phyloP scores from a whole-genome alignment of 2,797 vertebrate species.

The Oreochromis grahami region DNA sequence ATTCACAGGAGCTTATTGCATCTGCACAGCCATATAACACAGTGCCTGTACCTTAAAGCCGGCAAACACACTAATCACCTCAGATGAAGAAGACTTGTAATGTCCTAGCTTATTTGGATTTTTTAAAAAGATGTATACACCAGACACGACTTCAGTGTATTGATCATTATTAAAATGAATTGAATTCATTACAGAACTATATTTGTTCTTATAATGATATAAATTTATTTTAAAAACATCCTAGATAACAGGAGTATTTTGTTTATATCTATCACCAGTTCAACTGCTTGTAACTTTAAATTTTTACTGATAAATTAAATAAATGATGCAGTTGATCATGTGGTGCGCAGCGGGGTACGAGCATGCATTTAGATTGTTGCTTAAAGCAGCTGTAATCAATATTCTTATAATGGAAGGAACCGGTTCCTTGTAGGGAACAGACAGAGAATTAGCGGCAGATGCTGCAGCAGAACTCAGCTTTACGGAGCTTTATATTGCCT shows the following conservation, averaged over 20 bases:
- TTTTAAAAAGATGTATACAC: fast-evolving
- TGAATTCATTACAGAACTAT: neutral
- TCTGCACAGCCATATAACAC: neutral
- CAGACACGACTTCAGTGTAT: neutral
- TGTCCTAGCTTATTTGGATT: neutral
- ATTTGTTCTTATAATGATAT: neutral
- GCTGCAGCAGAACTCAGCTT: neutral
- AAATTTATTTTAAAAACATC: neutral
- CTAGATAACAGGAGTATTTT: neutral
- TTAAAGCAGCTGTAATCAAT: neutral
- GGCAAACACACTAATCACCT: slow-evolving; percentile 14
- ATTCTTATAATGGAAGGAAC: neutral
- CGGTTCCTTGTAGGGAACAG: neutral
- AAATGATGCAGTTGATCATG: neutral
- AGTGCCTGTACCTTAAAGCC: neutral
- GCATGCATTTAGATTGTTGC: neutral
- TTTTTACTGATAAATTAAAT: neutral
- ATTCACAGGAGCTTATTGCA: slow-evolving; percentile 14
- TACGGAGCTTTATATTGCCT: neutral
- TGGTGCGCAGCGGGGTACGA: neutral
- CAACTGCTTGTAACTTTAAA: neutral
- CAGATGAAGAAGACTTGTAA: neutral
- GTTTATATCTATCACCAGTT: neutral
- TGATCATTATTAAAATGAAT: neutral
- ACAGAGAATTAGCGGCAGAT: neutral